phyloP scores from a whole-genome alignment of 2,113 vertebrate species.

The Pteronura brasiliensis region DNA sequence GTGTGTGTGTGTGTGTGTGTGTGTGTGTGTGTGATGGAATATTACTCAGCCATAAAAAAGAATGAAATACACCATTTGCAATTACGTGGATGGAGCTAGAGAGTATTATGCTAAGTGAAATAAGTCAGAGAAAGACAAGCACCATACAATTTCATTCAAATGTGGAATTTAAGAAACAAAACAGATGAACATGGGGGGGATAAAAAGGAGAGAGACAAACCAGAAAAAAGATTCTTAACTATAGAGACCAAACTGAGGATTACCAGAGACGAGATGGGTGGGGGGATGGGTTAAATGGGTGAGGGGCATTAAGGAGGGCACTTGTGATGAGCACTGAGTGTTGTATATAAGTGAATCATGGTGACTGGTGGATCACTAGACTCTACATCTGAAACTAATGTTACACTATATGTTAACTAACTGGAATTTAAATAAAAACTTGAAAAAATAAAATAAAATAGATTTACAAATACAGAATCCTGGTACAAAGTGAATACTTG shows the following conservation, averaged over 20 bases:
- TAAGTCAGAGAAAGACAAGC: not conserved
- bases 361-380: not conserved
- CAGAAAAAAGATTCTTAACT: not conserved
- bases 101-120: not conserved
- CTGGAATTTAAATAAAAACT: too few species aligned
- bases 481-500: not conserved
- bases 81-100: not conserved
- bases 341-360: not conserved
- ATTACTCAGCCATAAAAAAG: not conserved
- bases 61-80: not conserved
- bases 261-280: not conserved
- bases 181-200: not conserved
- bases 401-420: too few species aligned
- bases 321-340: not conserved
- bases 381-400: too few species aligned
- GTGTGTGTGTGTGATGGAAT: not conserved
- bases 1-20: too few species aligned
- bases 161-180: not conserved
- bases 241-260: not conserved
- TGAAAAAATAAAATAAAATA: too few species aligned
- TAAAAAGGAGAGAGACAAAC: not conserved
- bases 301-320: not conserved
- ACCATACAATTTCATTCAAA: not conserved
- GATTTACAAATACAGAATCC: too few species aligned
- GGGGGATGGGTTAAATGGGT: not conserved